phyloP scores from a whole-genome alignment of 1,140 invertebrate species.

The Riptortus pedestris region DNA sequence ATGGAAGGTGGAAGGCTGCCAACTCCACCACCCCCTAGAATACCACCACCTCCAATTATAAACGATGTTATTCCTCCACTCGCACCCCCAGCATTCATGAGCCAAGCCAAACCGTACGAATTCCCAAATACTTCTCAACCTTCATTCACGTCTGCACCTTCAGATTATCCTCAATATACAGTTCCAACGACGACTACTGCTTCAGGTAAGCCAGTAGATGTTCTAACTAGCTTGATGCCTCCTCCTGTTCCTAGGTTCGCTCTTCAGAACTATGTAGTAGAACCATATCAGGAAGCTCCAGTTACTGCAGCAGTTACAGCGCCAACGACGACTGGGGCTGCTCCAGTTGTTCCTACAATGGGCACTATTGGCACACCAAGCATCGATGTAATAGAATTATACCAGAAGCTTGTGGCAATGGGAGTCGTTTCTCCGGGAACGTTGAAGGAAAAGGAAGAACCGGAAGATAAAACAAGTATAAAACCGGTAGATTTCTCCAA shows the following conservation, averaged over 20 bases:
- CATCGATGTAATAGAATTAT: slow-evolving; percentile 69
- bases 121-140: neutral
- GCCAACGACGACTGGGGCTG: slow-evolving; percentile 46
- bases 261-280: slow-evolving; percentile 31
- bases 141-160: neutral
- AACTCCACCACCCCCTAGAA: slow-evolving; percentile 28
- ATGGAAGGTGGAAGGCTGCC: slow-evolving; percentile 47
- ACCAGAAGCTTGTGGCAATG: slow-evolving; percentile 68
- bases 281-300: slow-evolving; percentile 30
- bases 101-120: neutral
- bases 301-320: too few species aligned
- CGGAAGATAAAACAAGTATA: slow-evolving; percentile 37
- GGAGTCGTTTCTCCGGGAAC: slow-evolving; percentile 56
- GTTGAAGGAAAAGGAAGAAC: slow-evolving; percentile 38
- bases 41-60: slow-evolving; percentile 21
- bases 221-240: slow-evolving; percentile 52
- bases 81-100: slow-evolving; percentile 8
- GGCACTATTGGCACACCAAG: slow-evolving; percentile 34
- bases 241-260: slow-evolving; percentile 35
- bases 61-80: neutral
- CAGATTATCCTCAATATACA: neutral
- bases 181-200: neutral
- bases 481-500: slow-evolving; percentile 53
- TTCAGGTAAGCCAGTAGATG: slow-evolving; percentile 39
- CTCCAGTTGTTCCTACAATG: slow-evolving; percentile 30